Conservation (phyloP, 37 sponge, comb jelly and placozoan species). For the Corticium candelabrum region DNA sequence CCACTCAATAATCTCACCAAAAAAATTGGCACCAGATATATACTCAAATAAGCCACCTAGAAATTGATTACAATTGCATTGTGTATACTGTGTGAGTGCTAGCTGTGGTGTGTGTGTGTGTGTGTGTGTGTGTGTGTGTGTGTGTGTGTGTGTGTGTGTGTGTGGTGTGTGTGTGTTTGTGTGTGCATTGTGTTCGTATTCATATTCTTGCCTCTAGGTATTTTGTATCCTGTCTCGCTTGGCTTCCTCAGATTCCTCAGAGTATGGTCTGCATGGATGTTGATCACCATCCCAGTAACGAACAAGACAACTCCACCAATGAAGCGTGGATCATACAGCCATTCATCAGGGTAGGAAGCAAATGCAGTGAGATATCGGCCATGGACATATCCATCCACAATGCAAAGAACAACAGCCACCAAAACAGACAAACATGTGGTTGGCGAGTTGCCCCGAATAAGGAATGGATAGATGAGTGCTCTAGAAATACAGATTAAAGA, state of each 20-base stretch:
- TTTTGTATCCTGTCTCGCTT: constrained; percentile 77
- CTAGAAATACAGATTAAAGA: constrained; percentile 19
- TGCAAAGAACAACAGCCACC: constrained; percentile 41
- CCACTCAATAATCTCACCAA: constrained; percentile 91
- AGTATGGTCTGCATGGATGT: constrained; percentile 69
- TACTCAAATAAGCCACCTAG: constrained; percentile 86
- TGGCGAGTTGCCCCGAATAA: constrained; percentile 36
- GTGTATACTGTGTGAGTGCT: no score
- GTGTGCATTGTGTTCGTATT: no score
- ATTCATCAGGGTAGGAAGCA: constrained; percentile 28
- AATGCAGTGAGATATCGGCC: constrained; percentile 42
- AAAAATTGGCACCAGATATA: constrained; percentile 90
- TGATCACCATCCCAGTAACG: constrained; percentile 71
- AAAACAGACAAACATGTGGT: constrained; percentile 32
- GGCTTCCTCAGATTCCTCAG: constrained; percentile 55
- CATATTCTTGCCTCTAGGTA: constrained; percentile 55
- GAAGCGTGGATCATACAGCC: constrained; percentile 45
- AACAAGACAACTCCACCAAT: constrained; percentile 51
- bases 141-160: no score
- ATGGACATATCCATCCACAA: constrained; percentile 72
- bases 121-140: no score
- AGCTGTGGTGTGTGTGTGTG: background rate
- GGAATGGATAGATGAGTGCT: constrained; percentile 59
- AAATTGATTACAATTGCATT: no score
- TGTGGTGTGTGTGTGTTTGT: no score